These are phyloP conservation scores for Papilio demoleus DNA, from an alignment of 2,888 invertebrate genomes.

Conservation along the genomic window DNA sequence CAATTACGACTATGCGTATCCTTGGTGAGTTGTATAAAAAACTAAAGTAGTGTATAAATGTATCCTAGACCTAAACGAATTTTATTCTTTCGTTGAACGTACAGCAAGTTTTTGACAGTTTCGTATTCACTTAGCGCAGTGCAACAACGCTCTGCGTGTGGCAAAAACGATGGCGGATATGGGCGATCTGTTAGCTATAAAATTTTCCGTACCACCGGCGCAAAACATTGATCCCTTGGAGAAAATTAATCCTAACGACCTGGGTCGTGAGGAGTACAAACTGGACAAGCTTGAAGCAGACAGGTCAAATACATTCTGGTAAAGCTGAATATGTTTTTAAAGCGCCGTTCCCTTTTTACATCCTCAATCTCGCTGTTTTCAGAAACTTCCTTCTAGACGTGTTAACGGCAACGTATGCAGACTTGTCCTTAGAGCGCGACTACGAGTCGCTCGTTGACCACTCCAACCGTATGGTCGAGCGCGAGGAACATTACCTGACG, in stretches of 20 bases:
- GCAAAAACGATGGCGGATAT: conserved; percentile 55
- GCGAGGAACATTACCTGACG: conserved; percentile 42
- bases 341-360: not conserved
- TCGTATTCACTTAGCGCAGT: conserved; percentile 51
- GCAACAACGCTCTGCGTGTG: conserved; percentile 58
- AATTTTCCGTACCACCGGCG: conserved; percentile 56
- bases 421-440: conserved; percentile 50
- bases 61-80: not conserved
- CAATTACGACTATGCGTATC: conserved; percentile 52
- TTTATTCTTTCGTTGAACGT: not conserved
- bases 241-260: conserved; percentile 53
- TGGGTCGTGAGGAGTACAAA: conserved; percentile 59
- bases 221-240: conserved; percentile 54
- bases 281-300: conserved; percentile 64
- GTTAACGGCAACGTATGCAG: conserved; percentile 54
- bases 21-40: conserved; percentile 47
- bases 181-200: conserved; percentile 51
- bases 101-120: not conserved
- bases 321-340: not conserved
- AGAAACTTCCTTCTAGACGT: conserved; percentile 54
- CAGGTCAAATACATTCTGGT: conserved; percentile 53
- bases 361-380: conserved; percentile 42
- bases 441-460: conserved; percentile 47
- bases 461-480: conserved; percentile 44
- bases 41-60: no score